Conservation (phyloP, 2,888 invertebrate species). For the Phragmatobia fuliginosa region DNA sequence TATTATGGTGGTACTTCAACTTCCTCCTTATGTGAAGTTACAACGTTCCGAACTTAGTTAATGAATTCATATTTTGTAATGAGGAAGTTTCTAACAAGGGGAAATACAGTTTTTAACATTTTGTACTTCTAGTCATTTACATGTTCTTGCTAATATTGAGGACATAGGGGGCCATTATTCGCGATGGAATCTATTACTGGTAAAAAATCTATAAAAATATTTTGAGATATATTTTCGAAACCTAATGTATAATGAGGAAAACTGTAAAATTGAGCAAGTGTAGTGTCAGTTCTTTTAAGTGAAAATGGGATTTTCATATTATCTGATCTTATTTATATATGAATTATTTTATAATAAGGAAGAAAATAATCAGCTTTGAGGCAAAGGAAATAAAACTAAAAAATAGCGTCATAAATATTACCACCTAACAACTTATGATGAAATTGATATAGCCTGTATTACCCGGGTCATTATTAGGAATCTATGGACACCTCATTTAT, state of each 20-base stretch:
- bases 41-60: conserved; percentile 12
- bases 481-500: no score
- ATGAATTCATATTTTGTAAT: conserved; percentile 18
- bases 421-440: no score
- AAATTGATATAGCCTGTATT: no score
- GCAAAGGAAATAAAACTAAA: not conserved
- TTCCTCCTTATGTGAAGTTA: conserved; percentile 1
- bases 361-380: not conserved
- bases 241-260: not conserved
- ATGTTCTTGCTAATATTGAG: conserved; percentile 10
- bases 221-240: not conserved
- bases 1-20: conserved; percentile 11
- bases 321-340: no score
- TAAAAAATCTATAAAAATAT: not conserved
- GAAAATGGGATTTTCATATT: no score
- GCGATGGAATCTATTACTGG: conserved; percentile 11
- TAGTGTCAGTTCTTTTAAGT: no score
- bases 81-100: conserved; percentile 17
- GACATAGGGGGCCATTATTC: conserved; percentile 23
- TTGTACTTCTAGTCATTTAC: conserved; percentile 1
- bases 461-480: no score
- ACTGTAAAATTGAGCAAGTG: not conserved
- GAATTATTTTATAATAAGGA: not conserved
- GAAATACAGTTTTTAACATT: conserved; percentile 16
- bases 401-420: not conserved